These are phyloP conservation scores for Montipora capitata DNA, from an alignment of 92 coral and sea anemone species.

Conservation along the genomic window DNA sequence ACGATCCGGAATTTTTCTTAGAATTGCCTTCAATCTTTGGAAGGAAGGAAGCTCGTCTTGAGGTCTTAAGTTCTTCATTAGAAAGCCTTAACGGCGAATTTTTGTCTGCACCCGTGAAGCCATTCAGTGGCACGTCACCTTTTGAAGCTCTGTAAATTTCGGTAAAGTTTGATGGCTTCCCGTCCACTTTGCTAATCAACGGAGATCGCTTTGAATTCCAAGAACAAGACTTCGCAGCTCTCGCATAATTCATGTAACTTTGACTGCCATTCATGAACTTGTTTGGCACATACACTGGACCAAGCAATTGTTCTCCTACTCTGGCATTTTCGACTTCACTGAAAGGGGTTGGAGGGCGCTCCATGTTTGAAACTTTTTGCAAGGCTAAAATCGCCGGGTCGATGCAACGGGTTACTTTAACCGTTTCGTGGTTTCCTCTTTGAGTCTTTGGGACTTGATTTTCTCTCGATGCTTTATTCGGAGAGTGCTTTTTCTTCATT, in stretches of 20 bases:
- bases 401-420: neutral
- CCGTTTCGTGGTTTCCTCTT: conserved; percentile 26
- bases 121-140: conserved; percentile 45
- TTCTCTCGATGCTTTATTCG: conserved; percentile 25
- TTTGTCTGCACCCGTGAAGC: conserved; percentile 66
- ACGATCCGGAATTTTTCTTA: conserved; percentile 70
- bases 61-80: conserved; percentile 64
- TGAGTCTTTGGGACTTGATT: conserved; percentile 36
- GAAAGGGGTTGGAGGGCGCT: conserved; percentile 78
- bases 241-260: conserved; percentile 52
- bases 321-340: conserved; percentile 34
- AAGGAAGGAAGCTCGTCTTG: conserved; percentile 79
- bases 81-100: conserved; percentile 52
- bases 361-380: conserved; percentile 66
- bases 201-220: conserved; percentile 58
- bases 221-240: conserved; percentile 27
- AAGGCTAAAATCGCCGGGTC: conserved; percentile 79
- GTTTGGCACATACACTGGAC: conserved; percentile 90
- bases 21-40: conserved; percentile 87
- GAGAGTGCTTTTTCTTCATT: conserved; percentile 50
- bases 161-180: conserved; percentile 40
- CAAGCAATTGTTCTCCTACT: conserved; percentile 66
- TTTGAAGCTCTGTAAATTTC: conserved; percentile 77
- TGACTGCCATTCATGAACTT: conserved; percentile 74
- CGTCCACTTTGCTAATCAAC: conserved; percentile 62